Evolutionary conservation across 1,140 invertebrate genomes (phyloP), one percentile per base, ranked within the genome.

Genomic region (Drosophila navojoa): DNA sequence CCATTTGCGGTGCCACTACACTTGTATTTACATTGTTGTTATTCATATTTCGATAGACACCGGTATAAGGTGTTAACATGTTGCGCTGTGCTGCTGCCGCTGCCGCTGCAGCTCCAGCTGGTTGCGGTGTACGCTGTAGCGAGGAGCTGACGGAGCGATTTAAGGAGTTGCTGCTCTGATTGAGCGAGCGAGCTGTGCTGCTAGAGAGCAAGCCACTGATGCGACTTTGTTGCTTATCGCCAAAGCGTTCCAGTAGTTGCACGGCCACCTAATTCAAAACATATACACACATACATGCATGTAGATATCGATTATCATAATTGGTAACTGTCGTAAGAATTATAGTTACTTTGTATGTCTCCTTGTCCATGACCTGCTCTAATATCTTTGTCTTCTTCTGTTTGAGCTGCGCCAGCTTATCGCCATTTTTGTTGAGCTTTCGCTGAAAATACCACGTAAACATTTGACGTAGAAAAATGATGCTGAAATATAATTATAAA

Each of bases 311-410:
- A 44, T 35, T 13, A 2, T 1, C 27, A 54, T 44, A 35, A 38
- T 38, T 35, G 11, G 38, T 38, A 40, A 16, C 7, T 29, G 4
- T 55, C 5, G 11, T 45, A 7, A 45, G 9, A 16, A 54, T 32
- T 47, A 22, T n/a, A 5, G 27, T 59, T 82, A 98, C 97, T 93
- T 99, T 99, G 92, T 99, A 99, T 1, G 98, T 99, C 93, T 99
- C 98, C 52, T 95, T 99, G 91, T 99, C 98, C 95, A 98, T 99
- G 35, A 99, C 98, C 92, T 98, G 96, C 90, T 99, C 98, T 47
- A 99, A 93, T 79, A 99, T 96, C 92, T 96, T 95, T 91, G 96
- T 96, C 90, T 98, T 98, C 78, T 97, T 95, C 62, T 95, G 94
- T 76, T 95, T 94, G 87, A 98, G 94, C 50, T 94, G 94, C 57